phyloP scores from a whole-genome alignment of 2,113 vertebrate genomes.

The Sebastes fasciatus region DNA sequence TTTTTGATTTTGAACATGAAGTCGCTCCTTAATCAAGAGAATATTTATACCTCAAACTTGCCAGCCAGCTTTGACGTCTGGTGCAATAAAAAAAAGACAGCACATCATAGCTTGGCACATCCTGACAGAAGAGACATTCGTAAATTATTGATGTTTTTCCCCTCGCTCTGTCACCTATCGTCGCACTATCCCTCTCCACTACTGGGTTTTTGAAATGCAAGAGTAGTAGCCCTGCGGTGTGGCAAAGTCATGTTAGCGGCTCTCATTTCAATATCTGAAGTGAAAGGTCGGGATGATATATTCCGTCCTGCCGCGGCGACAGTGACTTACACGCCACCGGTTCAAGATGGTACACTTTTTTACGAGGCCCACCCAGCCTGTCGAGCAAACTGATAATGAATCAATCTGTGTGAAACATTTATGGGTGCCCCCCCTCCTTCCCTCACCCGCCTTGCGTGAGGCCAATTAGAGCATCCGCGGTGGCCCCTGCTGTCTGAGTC shows the following conservation, averaged over 20 bases:
- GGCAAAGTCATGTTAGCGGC: conserved; percentile 64
- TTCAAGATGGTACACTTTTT: conserved; percentile 68
- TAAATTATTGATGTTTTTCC: conserved; percentile 76
- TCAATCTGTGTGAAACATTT: conserved; percentile 78
- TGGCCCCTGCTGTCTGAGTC: conserved; percentile 65
- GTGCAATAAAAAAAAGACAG: conserved; percentile 35
- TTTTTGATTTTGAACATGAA: conserved; percentile 1
- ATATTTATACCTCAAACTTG: conserved; percentile 61
- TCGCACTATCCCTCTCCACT: conserved; percentile 43
- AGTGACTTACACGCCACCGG: conserved; percentile 71
- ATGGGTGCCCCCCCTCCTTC: conserved; percentile 17
- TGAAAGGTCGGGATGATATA: conserved; percentile 75
- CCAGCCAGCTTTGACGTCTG: conserved; percentile 49
- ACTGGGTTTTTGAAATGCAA: conserved; percentile 61
- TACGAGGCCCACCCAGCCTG: conserved; percentile 67
- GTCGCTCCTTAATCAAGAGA: conserved; percentile 45
- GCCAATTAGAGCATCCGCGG: conserved; percentile 73
- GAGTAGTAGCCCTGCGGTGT: conserved; percentile 48
- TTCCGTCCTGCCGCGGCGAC: conserved; percentile 59
- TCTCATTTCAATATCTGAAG: conserved; percentile 77
- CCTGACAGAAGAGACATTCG: conserved; percentile 61
- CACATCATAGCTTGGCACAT: conserved; percentile 58
- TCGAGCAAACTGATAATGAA: conserved; percentile 75
- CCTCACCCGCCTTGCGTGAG: conserved; percentile 28
- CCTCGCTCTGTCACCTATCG: conserved; percentile 70